Conservation (phyloP, 2,113 vertebrate species). For the Desmodus rotundus region DNA sequence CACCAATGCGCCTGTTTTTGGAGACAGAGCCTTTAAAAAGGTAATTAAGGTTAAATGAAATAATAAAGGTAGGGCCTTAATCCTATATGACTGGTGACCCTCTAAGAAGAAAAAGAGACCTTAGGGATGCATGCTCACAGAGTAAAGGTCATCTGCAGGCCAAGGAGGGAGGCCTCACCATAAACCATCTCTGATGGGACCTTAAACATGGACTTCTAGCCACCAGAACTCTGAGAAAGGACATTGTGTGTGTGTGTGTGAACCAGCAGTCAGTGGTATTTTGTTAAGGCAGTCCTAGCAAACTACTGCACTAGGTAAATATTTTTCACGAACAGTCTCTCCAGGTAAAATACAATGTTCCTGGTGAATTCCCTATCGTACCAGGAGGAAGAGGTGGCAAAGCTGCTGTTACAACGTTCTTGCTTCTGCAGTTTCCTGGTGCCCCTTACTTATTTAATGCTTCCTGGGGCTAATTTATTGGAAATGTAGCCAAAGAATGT, state of each 20-base stretch:
- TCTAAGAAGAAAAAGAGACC: not conserved
- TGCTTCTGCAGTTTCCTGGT: not conserved
- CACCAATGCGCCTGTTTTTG: not conserved
- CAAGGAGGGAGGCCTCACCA: not conserved
- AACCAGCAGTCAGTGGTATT: not conserved
- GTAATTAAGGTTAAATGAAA: not conserved
- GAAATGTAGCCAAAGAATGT: not conserved
- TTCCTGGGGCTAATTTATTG: not conserved
- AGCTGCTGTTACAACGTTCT: not conserved
- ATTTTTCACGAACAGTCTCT: not conserved
- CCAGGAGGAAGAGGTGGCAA: not conserved
- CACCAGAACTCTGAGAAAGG: not conserved
- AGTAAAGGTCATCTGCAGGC: not conserved
- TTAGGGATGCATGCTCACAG: rapidly evolving
- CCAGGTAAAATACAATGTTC: not conserved
- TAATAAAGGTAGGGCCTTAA: not conserved
- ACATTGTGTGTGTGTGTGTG: not conserved
- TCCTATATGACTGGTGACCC: not conserved
- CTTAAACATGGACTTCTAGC: not conserved
- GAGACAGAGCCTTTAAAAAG: not conserved
- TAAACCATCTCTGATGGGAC: not conserved
- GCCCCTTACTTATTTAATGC: not conserved
- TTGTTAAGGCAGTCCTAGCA: not conserved
- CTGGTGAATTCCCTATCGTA: not conserved
- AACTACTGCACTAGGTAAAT: not conserved